Percentiles rank a stretch among this genome's conserved stretches.
phyloP scores from a whole-genome alignment of 2,797 vertebrate species.

The Chrosomus eos region DNA sequence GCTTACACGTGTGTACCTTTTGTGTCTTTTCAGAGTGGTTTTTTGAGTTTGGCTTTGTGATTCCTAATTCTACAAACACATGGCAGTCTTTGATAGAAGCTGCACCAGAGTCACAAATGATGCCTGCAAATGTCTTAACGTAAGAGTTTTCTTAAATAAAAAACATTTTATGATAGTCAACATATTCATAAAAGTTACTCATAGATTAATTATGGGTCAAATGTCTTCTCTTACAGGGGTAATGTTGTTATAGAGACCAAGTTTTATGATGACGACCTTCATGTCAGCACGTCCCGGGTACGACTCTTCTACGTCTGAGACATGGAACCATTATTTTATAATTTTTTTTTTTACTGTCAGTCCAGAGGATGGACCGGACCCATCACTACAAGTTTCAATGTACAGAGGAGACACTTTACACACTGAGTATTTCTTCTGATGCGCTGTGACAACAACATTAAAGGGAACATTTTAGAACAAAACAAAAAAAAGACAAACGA shows the following conservation, averaged over 20 bases:
- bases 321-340: conserved; percentile 1
- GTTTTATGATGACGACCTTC: conserved; percentile 96
- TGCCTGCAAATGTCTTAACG: conserved; percentile 98
- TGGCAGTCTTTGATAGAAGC: conserved; percentile 99
- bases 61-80: conserved; percentile 99
- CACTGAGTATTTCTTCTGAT: conserved; percentile 50
- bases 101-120: conserved; percentile 99
- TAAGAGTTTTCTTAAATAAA: conserved; percentile 73
- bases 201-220: neutral
- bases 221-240: conserved; percentile 80
- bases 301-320: conserved; percentile 98
- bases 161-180: neutral
- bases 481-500: conserved; percentile 32
- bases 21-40: conserved; percentile 90
- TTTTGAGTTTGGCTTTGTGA: conserved; percentile 99
- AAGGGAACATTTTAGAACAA: conserved; percentile 56
- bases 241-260: conserved; percentile 99
- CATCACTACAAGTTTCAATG: conserved; percentile 52
- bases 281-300: conserved; percentile 98
- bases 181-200: neutral
- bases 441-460: conserved; percentile 49
- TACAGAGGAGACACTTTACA: conserved; percentile 53
- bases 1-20: neutral
- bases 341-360: conserved; percentile 33
- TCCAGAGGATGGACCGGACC: conserved; percentile 55